These are phyloP conservation scores for Sceliomorpha sp. DNA, from an alignment of 2,888 invertebrate species.

Conservation along the genomic window DNA sequence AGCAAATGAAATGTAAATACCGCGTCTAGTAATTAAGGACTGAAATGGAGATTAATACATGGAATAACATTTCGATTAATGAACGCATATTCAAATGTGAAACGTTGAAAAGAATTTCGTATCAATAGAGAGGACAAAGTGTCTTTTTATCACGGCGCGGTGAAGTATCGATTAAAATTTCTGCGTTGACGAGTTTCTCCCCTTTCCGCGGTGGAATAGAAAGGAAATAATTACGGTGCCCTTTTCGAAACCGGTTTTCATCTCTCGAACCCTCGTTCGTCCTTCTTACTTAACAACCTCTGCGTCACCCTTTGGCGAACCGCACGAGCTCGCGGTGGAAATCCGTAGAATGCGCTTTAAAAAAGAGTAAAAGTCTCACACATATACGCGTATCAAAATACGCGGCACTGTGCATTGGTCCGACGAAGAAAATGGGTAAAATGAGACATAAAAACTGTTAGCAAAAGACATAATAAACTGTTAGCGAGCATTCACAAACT, in stretches of 20 bases:
- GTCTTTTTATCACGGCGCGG: constrained; percentile 36
- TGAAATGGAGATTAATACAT: too few species aligned
- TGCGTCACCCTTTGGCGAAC: constrained; percentile 61
- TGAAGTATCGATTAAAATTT: constrained; percentile 56
- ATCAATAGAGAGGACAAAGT: constrained; percentile 5
- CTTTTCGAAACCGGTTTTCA: constrained; percentile 66
- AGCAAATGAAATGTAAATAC: too few species aligned
- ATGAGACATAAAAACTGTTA: too few species aligned
- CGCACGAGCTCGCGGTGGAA: constrained; percentile 23
- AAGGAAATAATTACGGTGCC: constrained; percentile 68
- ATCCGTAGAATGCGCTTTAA: constrained; percentile 29
- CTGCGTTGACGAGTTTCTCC: constrained; percentile 42
- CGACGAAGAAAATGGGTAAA: too few species aligned
- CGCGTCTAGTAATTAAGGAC: too few species aligned
- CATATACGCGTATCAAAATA: too few species aligned
- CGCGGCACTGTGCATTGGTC: too few species aligned
- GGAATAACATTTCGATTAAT: too few species aligned
- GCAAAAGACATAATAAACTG: too few species aligned
- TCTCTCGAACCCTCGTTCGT: constrained; percentile 46
- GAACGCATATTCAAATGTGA: too few species aligned
- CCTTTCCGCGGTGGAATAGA: constrained; percentile 23
- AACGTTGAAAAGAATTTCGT: too few species aligned
- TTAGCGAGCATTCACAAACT: too few species aligned
- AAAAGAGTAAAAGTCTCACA: constrained; percentile 32
- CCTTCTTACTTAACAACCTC: constrained; percentile 44